Evolutionary conservation across 2,888 invertebrate genomes (phyloP), one percentile per base, ranked within the genome.

Genomic region (Phortica okadai): DNA sequence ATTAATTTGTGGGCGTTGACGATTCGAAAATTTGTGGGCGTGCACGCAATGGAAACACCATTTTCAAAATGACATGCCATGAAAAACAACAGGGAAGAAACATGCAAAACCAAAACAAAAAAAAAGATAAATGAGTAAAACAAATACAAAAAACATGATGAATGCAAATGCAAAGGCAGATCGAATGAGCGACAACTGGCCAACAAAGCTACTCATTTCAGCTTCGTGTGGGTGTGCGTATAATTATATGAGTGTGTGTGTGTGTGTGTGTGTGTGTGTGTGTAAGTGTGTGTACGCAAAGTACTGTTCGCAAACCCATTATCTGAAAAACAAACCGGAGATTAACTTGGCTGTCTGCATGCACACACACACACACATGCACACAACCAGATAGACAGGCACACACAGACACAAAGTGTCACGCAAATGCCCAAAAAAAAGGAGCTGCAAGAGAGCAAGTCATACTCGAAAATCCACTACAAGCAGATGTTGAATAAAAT

Each of bases 261-360:
- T 72, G 45, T 41, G 6, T 16, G 0, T 45, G 8, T 45, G 10
- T 45, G 25, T 44, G 10, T 69, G 21, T 50, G 69, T 69, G 5
- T 72, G 10, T 45, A 62, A 11, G 16, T 21, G 54, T 42, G 45
- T 33, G 14, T 41, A 72, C 54, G 33, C 54, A 74, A 83, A 83
- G 87, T 81, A 81, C 79, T 88, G 86, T 84, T 87, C 87, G 88
- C 86, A 88, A 87, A 87, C 84, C 86, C 86, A 87, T 86, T 86
- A 88, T 88, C 88, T 85, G 86, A 79, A 87, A 88, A 86, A 86
- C 88, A 86, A 86, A 86, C 86, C 86, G 86, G 86, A 86, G 86
- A 86, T 86, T 86, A 86, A 86, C 87, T 88, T 85, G 87, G 87
- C 86, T 87, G 86, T 84, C 86, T 86, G 88, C 82, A 67, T 42